Percentiles rank a stretch among this genome's conserved stretches.
Conservation (phyloP, 2,797 vertebrate species). For the Poeciliopsis presidionis region DNA sequence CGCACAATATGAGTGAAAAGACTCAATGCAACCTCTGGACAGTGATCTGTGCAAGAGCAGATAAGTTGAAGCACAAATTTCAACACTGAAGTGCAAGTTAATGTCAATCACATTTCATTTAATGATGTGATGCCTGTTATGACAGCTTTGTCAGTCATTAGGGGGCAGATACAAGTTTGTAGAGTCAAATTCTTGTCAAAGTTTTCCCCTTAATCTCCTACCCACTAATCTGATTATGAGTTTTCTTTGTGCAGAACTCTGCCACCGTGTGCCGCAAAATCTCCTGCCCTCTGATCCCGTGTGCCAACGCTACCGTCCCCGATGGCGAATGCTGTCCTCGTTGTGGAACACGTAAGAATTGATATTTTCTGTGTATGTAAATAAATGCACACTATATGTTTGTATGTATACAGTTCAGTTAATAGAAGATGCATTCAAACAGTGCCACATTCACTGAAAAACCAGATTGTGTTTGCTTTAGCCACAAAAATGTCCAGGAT, state of each 20-base stretch:
- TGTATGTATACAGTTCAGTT: constrained; percentile 13
- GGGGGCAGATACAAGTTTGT: background rate
- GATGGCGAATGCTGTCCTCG: constrained; percentile 98
- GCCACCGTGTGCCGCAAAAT: constrained; percentile 95
- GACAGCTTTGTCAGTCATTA: background rate
- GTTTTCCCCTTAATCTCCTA: background rate
- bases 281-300: constrained; percentile 95
- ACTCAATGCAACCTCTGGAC: background rate
- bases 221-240: background rate
- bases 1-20: background rate
- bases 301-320: constrained; percentile 93
- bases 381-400: constrained; percentile 17
- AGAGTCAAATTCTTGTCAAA: background rate
- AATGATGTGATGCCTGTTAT: background rate
- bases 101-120: background rate
- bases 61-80: background rate
- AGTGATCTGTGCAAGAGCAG: background rate
- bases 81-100: too few species aligned
- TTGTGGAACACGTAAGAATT: constrained; percentile 90
- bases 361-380: background rate
- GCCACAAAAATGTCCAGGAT: constrained; percentile 48
- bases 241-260: constrained; percentile 84
- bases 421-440: constrained; percentile 36
- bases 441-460: constrained; percentile 35
- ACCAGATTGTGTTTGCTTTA: constrained; percentile 41